Evolutionary conservation across 2,113 vertebrate genomes (phyloP).

Genomic region (Nycticryphes semicollaris): DNA sequence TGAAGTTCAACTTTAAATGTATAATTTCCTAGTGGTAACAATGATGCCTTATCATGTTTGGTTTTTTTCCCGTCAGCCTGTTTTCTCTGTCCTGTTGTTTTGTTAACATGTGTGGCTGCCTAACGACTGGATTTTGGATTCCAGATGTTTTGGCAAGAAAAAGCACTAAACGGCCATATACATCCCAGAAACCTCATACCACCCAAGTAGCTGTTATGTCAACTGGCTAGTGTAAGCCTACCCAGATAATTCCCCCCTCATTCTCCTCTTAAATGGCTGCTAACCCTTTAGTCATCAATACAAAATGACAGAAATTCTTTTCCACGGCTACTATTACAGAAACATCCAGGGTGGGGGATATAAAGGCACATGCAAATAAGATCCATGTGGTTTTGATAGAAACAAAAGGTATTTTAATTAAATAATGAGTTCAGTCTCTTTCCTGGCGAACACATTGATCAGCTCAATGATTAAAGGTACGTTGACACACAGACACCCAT

Average conservation of each 20-base stretch:
- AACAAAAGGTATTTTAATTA: conserved; percentile 65
- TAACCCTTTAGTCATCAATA: conserved; percentile 68
- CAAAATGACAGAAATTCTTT: conserved; percentile 68
- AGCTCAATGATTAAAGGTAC: conserved; percentile 53
- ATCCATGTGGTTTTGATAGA: conserved; percentile 59
- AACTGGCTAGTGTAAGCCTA: conserved; percentile 50
- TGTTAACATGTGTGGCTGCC: conserved; percentile 69
- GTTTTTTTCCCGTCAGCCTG: not conserved
- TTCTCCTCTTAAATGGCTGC: conserved; percentile 24
- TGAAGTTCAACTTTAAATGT: conserved; percentile 73
- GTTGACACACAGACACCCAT: not conserved
- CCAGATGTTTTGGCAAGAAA: conserved; percentile 78
- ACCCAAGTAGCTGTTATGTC: conserved; percentile 74
- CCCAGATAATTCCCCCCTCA: conserved; percentile 22
- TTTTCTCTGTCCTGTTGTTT: conserved; percentile 63
- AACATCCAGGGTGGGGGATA: not conserved
- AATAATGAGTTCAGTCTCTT: conserved; percentile 47
- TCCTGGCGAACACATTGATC: conserved; percentile 42
- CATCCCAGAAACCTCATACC: conserved; percentile 68
- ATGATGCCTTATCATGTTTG: conserved; percentile 42
- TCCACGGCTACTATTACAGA: conserved; percentile 25
- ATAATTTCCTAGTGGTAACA: conserved; percentile 69
- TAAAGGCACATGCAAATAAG: conserved; percentile 55
- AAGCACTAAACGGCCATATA: conserved; percentile 42
- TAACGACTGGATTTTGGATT: conserved; percentile 72